Evolutionary conservation across 2,113 vertebrate species (phyloP), one percentile per base, ranked within the genome.

Genomic region (Notarius quadriscutis): DNA sequence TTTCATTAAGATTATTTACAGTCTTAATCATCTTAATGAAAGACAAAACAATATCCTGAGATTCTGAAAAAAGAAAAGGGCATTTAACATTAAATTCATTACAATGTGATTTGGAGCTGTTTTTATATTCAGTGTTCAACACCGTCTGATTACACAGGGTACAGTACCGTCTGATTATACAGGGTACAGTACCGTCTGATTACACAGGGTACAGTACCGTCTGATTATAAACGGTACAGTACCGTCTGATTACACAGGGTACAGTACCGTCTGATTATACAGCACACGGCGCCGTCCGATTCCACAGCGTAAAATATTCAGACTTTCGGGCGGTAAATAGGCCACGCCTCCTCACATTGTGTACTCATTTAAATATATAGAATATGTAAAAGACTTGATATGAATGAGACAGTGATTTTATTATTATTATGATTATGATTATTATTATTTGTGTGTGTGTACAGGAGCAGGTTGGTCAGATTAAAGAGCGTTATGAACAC

Each of bases 391-490:
- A 34, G 0, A 2, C 1, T 67, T 30, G n/a, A 30, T 62, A 62
- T 22, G 20, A 62, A 22, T 2, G 60, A 22, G 20, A 1, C 60
- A 62, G 58, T 34, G 12, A 14, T 12, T 57, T 10, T 10, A 57
- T 57, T 57, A 62, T 6, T 67, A n/a, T 27, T 67, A 30, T 69
- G 27, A 0, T 15, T 69, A 12, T 14, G 30, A 1, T 30, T 30
- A 0, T 69, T 69, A 5, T n/a, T 41, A 1, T 74, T 30, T 30
- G 30, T 30, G 30, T 30, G 30, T 53, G 5, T 86, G 2, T 69
- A 81, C 90, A 99, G 98, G 98, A 99, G 91, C 98, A 99, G 91
- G 98, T 99, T 60, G 98, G 98, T 62, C 97, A 99, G 96, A 99
- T 99, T 90, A 99, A 99, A 87, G 98, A 99, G 90, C 97, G 98